Evolutionary conservation across 2,888 invertebrate species (phyloP).

Genomic region (Tetranychus piercei): DNA sequence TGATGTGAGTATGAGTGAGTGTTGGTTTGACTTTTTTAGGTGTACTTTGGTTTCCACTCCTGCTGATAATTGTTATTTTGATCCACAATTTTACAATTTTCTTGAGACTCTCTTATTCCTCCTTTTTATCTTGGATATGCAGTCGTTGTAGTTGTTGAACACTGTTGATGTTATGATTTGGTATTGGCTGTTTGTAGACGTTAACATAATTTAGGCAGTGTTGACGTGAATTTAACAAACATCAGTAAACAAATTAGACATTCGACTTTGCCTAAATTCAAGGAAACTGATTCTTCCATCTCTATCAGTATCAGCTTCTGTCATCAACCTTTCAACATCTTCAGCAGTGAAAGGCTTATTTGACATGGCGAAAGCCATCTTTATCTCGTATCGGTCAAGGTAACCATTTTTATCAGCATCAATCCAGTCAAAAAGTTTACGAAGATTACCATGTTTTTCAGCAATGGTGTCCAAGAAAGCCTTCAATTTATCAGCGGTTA

Average conservation of each 20-base stretch:
- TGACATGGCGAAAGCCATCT: constrained; percentile 13
- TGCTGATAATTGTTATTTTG: no score
- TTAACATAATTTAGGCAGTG: no score
- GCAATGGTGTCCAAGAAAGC: neutral
- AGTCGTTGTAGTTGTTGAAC: no score
- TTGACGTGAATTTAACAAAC: neutral
- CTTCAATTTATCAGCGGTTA: neutral
- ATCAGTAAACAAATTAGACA: constrained; percentile 5
- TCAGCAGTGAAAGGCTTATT: constrained; percentile 2
- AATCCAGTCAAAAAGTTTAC: constrained; percentile 10
- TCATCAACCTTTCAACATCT: constrained; percentile 15
- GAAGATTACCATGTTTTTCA: constrained; percentile 9
- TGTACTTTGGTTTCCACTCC: no score
- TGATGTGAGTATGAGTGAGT: no score
- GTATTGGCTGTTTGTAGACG: no score
- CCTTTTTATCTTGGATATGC: no score
- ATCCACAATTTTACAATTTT: no score
- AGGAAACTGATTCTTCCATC: constrained; percentile 11
- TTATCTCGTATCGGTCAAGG: constrained; percentile 13
- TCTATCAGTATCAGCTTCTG: constrained; percentile 10
- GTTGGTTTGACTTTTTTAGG: no score
- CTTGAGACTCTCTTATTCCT: no score
- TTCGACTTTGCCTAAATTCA: constrained; percentile 11
- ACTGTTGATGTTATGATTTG: no score
- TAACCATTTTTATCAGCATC: constrained; percentile 15